These are phyloP conservation scores for Nymphalis urticae DNA, from an alignment of 2,888 invertebrate species.

Conservation along the genomic window DNA sequence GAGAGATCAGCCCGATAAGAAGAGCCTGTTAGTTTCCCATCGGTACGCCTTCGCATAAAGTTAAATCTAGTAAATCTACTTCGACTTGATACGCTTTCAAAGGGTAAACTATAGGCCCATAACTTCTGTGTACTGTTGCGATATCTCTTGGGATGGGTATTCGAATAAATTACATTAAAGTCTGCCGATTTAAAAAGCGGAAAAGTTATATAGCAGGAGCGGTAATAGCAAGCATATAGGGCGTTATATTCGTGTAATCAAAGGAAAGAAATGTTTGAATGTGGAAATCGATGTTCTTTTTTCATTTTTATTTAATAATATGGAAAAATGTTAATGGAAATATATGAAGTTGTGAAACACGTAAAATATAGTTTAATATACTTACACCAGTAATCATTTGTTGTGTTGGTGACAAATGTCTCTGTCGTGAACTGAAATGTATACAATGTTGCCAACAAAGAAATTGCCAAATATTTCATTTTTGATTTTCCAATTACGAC, in stretches of 20 bases:
- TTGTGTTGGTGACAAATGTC: too few relatives aligned
- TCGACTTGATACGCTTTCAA: conserved; percentile 50
- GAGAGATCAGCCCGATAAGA: conserved; percentile 45
- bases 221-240: conserved; percentile 14
- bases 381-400: too few relatives aligned
- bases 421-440: too few relatives aligned
- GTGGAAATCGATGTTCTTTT: too few relatives aligned
- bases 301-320: too few relatives aligned
- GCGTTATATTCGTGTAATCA: not conserved
- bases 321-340: not conserved
- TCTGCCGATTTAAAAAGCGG: conserved; percentile 52
- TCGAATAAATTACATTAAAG: conserved; percentile 55
- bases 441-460: too few relatives aligned
- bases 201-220: conserved; percentile 50
- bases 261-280: too few relatives aligned
- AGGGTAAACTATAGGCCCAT: conserved; percentile 56
- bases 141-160: conserved; percentile 50
- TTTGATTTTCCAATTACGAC: too few relatives aligned
- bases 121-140: conserved; percentile 53
- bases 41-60: conserved; percentile 50
- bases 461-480: too few relatives aligned
- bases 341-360: not conserved
- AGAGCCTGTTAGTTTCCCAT: conserved; percentile 49
- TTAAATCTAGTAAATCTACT: conserved; percentile 56
- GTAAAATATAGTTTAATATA: too few relatives aligned